Percentiles rank a stretch among this genome's conserved stretches.
Conservation (phyloP, 2,797 vertebrate species). For the Chelmon rostratus region DNA sequence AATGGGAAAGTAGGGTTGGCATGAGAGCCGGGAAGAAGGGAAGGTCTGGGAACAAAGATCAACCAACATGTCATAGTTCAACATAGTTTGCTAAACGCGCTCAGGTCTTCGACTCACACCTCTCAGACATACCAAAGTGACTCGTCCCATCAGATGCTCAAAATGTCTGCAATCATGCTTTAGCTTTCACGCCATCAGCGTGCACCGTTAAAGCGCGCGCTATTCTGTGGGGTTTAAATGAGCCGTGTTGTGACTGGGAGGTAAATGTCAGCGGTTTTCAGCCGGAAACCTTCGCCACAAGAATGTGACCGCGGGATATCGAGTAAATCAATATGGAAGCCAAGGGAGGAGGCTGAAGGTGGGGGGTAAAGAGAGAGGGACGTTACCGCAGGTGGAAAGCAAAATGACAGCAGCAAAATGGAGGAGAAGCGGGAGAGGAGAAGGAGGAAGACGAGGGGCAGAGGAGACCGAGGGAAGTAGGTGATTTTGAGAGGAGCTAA, state of each 20-base stretch:
- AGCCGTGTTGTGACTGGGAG: slow-evolving; percentile 66
- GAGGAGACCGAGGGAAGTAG: not conserved
- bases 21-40: not conserved
- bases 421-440: slow-evolving; percentile 1
- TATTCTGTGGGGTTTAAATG: slow-evolving; percentile 69
- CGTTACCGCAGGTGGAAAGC: slow-evolving; percentile 45
- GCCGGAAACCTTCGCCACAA: slow-evolving; percentile 83
- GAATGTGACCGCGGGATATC: slow-evolving; percentile 80
- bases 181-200: slow-evolving; percentile 3
- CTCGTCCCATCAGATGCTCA: slow-evolving; percentile 12
- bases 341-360: slow-evolving; percentile 55
- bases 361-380: slow-evolving; percentile 29
- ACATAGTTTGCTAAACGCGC: not conserved
- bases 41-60: not conserved
- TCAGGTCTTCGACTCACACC: not conserved
- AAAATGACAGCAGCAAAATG: slow-evolving; percentile 43
- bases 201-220: slow-evolving; percentile 9
- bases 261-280: slow-evolving; percentile 80
- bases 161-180: slow-evolving; percentile 29
- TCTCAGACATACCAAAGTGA: not conserved
- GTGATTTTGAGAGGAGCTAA: slow-evolving; percentile 29
- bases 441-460: not conserved
- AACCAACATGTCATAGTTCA: not conserved
- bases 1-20: slow-evolving; percentile 7
- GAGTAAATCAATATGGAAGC: slow-evolving; percentile 80